These are phyloP conservation scores for Papilio dardanus DNA, from an alignment of 1,140 invertebrate species.

Conservation along the genomic window DNA sequence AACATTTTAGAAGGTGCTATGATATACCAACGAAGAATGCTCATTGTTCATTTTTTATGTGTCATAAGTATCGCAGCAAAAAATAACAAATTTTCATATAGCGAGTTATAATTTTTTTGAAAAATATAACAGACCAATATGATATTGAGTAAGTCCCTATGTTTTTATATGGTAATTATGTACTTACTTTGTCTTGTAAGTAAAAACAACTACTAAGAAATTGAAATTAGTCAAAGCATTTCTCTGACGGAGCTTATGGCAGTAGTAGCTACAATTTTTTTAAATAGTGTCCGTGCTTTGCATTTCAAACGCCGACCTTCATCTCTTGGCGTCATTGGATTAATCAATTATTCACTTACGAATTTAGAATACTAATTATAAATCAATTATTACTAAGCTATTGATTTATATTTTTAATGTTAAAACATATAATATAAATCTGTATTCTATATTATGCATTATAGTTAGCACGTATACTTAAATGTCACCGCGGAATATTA, in stretches of 20 bases:
- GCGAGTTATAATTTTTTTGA: not conserved
- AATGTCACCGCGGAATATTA: not conserved
- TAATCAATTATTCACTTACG: conserved; percentile 14
- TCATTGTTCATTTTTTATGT: not conserved
- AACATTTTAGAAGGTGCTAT: not conserved
- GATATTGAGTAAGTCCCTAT: not conserved
- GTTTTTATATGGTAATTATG: not conserved
- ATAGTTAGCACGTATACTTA: not conserved
- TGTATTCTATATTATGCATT: not conserved
- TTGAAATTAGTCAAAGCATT: too few species aligned
- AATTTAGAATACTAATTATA: conserved; percentile 27
- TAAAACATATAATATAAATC: not conserved
- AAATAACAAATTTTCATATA: not conserved
- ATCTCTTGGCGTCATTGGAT: conserved; percentile 15
- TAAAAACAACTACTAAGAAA: not conserved
- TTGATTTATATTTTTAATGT: not conserved
- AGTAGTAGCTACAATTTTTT: not conserved
- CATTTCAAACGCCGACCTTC: conserved; percentile 30
- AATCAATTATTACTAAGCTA: not conserved
- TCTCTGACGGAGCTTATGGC: too few species aligned
- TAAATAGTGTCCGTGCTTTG: conserved; percentile 8
- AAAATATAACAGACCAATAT: too few species aligned
- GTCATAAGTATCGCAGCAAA: not conserved
- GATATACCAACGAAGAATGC: not conserved
- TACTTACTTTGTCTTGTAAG: not conserved